Evolutionary conservation across 1,140 invertebrate genomes (phyloP).

Genomic region (Bombyx mandarina): DNA sequence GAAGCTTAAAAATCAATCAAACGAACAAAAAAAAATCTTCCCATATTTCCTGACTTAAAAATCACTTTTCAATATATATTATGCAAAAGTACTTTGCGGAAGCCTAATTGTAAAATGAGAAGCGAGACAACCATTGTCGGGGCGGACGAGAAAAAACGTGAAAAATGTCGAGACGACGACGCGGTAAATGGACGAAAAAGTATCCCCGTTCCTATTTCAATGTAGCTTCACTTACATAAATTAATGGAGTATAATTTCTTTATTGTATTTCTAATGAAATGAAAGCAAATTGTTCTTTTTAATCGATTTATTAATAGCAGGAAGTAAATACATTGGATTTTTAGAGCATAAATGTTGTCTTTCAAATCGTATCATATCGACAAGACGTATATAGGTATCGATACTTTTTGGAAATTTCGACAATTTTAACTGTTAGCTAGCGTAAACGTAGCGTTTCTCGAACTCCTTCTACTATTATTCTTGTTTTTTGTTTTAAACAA

Average conservation of each 20-base stretch:
- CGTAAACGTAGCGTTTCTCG: no score
- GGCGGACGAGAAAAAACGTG: constrained; percentile 12
- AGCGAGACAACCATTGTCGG: constrained; percentile 11
- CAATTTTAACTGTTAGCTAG: no score
- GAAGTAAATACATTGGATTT: no score
- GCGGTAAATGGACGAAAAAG: constrained; percentile 10
- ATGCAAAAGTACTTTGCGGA: constrained; percentile 10
- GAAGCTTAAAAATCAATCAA: background rate
- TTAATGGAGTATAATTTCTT: no score
- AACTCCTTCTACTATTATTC: no score
- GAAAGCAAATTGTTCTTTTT: no score
- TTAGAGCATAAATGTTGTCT: no score
- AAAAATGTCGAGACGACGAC: constrained; percentile 9
- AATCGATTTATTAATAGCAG: no score
- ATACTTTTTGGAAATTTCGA: no score
- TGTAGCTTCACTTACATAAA: constrained; percentile 10
- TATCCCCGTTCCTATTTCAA: constrained; percentile 7
- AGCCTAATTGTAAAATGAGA: constrained; percentile 19
- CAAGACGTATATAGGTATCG: no score
- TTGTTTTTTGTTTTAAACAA: no score
- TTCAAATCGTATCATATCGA: background rate
- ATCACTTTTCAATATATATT: constrained; percentile 3
- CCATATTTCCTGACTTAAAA: constrained; percentile 3
- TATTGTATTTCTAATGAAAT: no score
- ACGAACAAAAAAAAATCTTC: background rate